A percentile compares a stretch with the other conserved stretches of the same genome.
Conservation (phyloP, 2,888 invertebrate genomes). For the Thecophora atra region DNA sequence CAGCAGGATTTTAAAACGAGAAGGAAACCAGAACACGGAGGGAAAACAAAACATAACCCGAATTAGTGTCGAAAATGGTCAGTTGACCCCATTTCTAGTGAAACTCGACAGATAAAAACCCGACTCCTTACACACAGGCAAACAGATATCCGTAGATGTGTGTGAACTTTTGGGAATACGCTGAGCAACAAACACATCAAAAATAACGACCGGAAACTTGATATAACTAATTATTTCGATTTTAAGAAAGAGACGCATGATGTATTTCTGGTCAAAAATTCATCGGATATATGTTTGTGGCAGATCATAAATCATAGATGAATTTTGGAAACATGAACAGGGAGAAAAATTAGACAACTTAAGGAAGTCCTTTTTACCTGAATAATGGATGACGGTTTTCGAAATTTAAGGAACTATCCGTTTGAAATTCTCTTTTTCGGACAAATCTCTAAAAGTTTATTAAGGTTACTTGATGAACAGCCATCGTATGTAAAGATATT, state of each 20-base stretch:
- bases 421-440: too few relatives aligned
- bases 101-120: background rate
- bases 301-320: background rate
- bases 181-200: background rate
- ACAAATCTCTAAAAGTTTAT: background rate
- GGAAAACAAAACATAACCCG: background rate
- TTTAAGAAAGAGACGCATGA: background rate
- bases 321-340: background rate
- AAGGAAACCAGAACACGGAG: background rate
- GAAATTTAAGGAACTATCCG: too few relatives aligned
- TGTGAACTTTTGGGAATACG: background rate
- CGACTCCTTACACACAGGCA: background rate
- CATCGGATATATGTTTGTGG: too few relatives aligned
- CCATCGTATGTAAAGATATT: too few relatives aligned
- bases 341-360: too few relatives aligned
- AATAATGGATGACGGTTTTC: too few relatives aligned
- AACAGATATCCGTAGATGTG: background rate
- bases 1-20: background rate
- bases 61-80: conserved; percentile 20
- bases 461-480: too few relatives aligned
- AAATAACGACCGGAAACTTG: background rate
- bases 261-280: background rate
- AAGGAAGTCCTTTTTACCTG: too few relatives aligned
- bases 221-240: conserved; percentile 12
- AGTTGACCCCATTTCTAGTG: conserved; percentile 30